Evolutionary conservation across 2,888 invertebrate genomes (phyloP).

Genomic region (Trilocha varians): DNA sequence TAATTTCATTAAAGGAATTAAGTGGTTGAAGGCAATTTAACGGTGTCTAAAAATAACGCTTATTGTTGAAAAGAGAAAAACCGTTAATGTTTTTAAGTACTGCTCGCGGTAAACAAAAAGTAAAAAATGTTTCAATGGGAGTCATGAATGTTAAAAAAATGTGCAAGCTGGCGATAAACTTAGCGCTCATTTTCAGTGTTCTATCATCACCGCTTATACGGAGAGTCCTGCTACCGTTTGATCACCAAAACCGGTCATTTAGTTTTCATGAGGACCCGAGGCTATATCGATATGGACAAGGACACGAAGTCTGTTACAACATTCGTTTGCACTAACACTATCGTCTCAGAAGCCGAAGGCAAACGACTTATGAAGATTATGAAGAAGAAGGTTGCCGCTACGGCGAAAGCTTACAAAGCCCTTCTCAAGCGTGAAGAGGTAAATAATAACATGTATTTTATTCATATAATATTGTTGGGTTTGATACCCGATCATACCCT

Average conservation of each 20-base stretch:
- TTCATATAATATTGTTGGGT: no score
- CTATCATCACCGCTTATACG: conserved; percentile 81
- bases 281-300: conserved; percentile 84
- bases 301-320: conserved; percentile 81
- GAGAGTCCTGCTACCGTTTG: conserved; percentile 88
- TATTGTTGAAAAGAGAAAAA: no score
- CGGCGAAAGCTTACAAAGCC: conserved; percentile 39
- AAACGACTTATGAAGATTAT: conserved; percentile 78
- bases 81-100: no score
- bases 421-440: conserved; percentile 17
- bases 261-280: conserved; percentile 86
- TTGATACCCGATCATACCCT: no score
- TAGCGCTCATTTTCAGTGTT: conserved; percentile 73
- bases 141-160: not conserved
- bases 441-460: no score
- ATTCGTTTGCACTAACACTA: conserved; percentile 87
- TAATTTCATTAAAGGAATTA: no score
- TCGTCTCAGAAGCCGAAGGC: conserved; percentile 81
- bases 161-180: not conserved
- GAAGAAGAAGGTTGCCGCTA: conserved; percentile 80
- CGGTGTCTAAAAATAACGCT: no score
- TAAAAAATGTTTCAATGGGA: not conserved
- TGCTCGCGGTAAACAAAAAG: conserved; percentile 9
- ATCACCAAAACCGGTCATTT: conserved; percentile 84
- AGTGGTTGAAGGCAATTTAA: no score